Base-by-base conservation (phyloP, 2,113 vertebrate species). In the Tragelaphus imberbis region DNA sequence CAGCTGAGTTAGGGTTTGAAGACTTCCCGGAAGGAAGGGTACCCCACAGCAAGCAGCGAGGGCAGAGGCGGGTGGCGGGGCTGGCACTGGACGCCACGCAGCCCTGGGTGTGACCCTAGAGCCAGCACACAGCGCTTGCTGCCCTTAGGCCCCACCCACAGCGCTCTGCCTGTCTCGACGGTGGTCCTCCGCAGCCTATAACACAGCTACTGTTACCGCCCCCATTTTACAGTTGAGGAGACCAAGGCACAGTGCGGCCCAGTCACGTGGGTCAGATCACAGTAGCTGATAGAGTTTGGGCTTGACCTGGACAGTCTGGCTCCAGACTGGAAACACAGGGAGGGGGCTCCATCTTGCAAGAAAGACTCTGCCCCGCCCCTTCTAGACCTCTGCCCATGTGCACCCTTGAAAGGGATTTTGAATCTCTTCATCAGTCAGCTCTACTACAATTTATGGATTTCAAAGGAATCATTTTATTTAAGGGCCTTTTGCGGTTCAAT, bases 391-490 rank as follows among this genome's bases (percentile, higher is more conserved):
- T 82, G 55, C 33, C 58, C 61, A 30, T 2, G 36, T 85, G 17
- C 95, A 68, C 88, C 90, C 97, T 97, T 85, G 77, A 68, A 94
- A 95, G 56, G 93, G 49, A 88, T 82, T 95, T 95, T 68, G 81
- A 96, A 77, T 95, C 88, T 93, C 92, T 95, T 96, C 90, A 95
- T 94, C 95, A 97, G 86, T 95, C 85, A 68, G 44, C 44, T 89
- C 95, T 90, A 94, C 97, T 92, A 49, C 44, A 79, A 79, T 87
- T 81, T 94, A 58, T 49, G 96, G 95, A 95, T 97, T 97, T 92
- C 19, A 80, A 94, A 90, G 85, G 94, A 96, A 79, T 94, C 71
- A 63, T 96, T 97, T 97, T 90, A 95, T 90, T 97, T 95, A 95
- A 97, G 84, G 81, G 44, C 79, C 80, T 81, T 97, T 97, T 95